A percentile compares a stretch with the other conserved stretches of the same genome.
These are phyloP conservation scores for Holcopasites calliopsidis DNA, from an alignment of 1,140 invertebrate species.

Conservation along the genomic window DNA sequence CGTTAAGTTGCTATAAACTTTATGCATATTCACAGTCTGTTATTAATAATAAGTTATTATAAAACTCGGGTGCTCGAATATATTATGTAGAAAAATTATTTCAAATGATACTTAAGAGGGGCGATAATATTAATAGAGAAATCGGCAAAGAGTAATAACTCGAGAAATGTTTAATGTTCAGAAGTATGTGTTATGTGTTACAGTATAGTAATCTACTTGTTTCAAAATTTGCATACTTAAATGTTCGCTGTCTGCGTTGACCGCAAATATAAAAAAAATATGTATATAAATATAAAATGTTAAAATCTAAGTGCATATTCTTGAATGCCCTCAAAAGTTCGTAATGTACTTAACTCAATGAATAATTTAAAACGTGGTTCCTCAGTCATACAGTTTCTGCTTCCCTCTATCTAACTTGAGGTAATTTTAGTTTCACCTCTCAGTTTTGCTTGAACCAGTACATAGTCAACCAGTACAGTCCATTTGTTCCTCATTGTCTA, in stretches of 20 bases:
- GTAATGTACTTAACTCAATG: conserved; percentile 26
- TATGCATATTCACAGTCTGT: neutral
- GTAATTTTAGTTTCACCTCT: conserved; percentile 79
- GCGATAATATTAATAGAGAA: neutral
- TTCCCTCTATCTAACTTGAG: conserved; percentile 65
- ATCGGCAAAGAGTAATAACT: neutral
- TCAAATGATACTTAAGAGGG: neutral
- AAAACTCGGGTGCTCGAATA: too few relatives aligned
- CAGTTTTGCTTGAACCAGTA: conserved; percentile 72
- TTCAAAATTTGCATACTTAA: conserved; percentile 1
- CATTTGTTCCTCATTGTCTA: conserved; percentile 61
- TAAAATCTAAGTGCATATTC: too few relatives aligned
- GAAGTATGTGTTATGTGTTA: neutral
- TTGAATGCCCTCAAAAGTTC: neutral
- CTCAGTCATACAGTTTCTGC: conserved; percentile 50
- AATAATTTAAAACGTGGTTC: conserved; percentile 26
- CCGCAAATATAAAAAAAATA: too few relatives aligned
- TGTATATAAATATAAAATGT: neutral
- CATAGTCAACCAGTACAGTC: conserved; percentile 67
- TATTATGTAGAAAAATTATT: conserved; percentile 9
- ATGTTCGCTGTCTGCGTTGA: too few relatives aligned
- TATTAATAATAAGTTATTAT: too few relatives aligned
- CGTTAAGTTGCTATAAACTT: neutral
- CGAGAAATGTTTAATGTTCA: neutral
- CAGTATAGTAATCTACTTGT: neutral